These are phyloP conservation scores for Iselma pallidipennis DNA, from an alignment of 2,888 invertebrate genomes.

Conservation along the genomic window DNA sequence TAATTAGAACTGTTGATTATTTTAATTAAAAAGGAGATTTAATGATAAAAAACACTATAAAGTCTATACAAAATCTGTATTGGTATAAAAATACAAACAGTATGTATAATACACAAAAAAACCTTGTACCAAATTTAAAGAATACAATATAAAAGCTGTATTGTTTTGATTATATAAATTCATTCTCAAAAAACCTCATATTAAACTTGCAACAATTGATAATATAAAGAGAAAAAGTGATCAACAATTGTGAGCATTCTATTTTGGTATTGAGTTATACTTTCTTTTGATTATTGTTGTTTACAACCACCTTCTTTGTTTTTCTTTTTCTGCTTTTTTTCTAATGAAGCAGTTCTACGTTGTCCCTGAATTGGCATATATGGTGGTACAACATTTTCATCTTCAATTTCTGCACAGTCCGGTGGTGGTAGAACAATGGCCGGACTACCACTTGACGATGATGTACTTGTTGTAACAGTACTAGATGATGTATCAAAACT, in stretches of 20 bases:
- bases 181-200: not conserved
- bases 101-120: slow-evolving; percentile 30
- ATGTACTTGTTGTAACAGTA: slow-evolving; percentile 47
- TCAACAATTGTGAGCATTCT: slow-evolving; percentile 1
- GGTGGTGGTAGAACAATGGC: slow-evolving; percentile 46
- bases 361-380: slow-evolving; percentile 82
- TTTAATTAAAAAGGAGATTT: not conserved
- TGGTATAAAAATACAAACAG: slow-evolving; percentile 12
- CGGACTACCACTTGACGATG: slow-evolving; percentile 50
- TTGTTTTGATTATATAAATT: slow-evolving; percentile 3
- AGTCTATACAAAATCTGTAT: not conserved
- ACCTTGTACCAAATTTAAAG: slow-evolving; percentile 27
- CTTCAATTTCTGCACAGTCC: slow-evolving; percentile 51
- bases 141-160: slow-evolving; percentile 7
- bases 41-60: not conserved
- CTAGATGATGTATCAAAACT: slow-evolving; percentile 51
- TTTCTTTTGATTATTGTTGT: slow-evolving; percentile 49
- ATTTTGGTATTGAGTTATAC: not conserved
- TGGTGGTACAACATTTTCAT: slow-evolving; percentile 65
- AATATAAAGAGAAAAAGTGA: not conserved
- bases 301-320: slow-evolving; percentile 51
- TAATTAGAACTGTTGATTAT: too few species aligned
- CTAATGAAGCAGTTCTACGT: slow-evolving; percentile 65
- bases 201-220: not conserved
- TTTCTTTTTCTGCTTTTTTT: slow-evolving; percentile 61